These are phyloP conservation scores for Heliconius congener DNA, from an alignment of 1,140 invertebrate species.

Conservation along the genomic window DNA sequence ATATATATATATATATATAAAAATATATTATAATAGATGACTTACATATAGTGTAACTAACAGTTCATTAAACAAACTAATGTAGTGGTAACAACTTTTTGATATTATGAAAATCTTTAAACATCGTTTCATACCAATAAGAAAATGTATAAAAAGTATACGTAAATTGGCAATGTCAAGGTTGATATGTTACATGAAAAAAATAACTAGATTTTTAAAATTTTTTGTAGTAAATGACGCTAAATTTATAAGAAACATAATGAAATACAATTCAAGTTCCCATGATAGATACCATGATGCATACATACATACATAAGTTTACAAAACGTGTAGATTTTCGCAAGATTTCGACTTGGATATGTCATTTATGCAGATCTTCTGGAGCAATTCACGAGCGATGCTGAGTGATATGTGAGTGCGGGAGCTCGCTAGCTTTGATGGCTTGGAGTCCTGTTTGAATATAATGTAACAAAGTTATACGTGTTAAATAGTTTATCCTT, in stretches of 20 bases:
- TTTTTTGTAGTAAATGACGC: neutral
- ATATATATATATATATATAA: too few relatives aligned
- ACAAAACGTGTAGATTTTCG: conserved; percentile 94
- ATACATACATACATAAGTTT: conserved; percentile 53
- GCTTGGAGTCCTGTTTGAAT: conserved; percentile 69
- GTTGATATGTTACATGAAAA: neutral
- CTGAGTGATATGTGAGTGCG: conserved; percentile 88
- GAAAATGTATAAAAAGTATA: neutral
- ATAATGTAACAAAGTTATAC: neutral
- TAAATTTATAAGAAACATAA: neutral
- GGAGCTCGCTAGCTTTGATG: conserved; percentile 84
- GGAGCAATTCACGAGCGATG: conserved; percentile 89
- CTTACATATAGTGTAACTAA: too few relatives aligned
- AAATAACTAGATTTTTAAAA: neutral
- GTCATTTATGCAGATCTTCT: conserved; percentile 93
- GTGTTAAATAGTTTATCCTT: too few relatives aligned
- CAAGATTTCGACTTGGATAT: conserved; percentile 94
- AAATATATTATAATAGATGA: too few relatives aligned
- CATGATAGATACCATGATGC: neutral
- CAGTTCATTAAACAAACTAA: too few relatives aligned
- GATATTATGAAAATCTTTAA: too few relatives aligned
- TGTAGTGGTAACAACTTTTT: too few relatives aligned
- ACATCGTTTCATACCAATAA: neutral
- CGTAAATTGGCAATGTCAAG: conserved; percentile 2
- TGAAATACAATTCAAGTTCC: neutral